phyloP scores from a whole-genome alignment of 1,140 invertebrate genomes.

The Aplysia californica region DNA sequence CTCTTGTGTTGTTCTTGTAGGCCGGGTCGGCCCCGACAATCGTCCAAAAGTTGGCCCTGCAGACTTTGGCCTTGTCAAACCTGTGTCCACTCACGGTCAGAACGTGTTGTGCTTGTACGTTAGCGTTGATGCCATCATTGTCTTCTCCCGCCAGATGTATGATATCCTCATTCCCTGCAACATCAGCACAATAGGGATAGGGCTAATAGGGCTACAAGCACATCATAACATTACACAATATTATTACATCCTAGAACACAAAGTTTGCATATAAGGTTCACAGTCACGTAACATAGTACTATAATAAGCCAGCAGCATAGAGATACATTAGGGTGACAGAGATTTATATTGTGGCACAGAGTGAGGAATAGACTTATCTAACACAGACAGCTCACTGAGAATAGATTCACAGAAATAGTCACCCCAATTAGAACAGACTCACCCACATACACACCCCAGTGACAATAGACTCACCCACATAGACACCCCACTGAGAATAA shows the following conservation, averaged over 20 bases:
- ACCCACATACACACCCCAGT: not conserved
- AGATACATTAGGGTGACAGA: not conserved
- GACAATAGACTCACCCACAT: not conserved
- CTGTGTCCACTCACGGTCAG: slow-evolving; percentile 38
- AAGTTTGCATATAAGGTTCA: not conserved
- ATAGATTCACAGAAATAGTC: not conserved
- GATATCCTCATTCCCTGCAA: slow-evolving; percentile 35
- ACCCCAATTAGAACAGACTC: not conserved
- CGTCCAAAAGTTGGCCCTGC: slow-evolving; percentile 37
- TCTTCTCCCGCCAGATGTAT: slow-evolving; percentile 39
- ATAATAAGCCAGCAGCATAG: not conserved
- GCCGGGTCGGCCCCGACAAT: slow-evolving; percentile 30
- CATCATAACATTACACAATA: no score
- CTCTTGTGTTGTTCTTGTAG: slow-evolving; percentile 38
- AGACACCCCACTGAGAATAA: no score
- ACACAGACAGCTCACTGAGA: not conserved
- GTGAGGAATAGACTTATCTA: not conserved
- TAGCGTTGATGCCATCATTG: slow-evolving; percentile 41
- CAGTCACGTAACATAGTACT: not conserved
- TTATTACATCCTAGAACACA: not conserved
- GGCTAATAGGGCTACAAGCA: no score
- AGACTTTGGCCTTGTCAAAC: slow-evolving; percentile 41
- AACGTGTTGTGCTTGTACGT: slow-evolving; percentile 29
- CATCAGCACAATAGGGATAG: no score
- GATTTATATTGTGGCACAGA: not conserved